Evolutionary conservation across 2,888 invertebrate species (phyloP).

Genomic region (Pomacea canaliculata): DNA sequence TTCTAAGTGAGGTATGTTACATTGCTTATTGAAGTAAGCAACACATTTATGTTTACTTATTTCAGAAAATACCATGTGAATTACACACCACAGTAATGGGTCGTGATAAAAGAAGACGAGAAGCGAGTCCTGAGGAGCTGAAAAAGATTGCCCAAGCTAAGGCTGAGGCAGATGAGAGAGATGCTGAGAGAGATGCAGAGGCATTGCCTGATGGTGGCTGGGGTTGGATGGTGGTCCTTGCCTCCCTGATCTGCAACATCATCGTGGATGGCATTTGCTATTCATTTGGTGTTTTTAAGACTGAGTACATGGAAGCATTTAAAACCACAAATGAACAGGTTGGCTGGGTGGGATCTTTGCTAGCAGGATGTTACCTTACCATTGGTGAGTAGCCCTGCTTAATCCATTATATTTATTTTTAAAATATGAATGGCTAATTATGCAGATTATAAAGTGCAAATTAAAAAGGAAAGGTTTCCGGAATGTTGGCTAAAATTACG

Average conservation of each 20-base stretch:
- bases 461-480: no score
- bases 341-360: constrained; percentile 85
- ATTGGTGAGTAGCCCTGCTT: constrained; percentile 75
- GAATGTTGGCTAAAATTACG: no score
- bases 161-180: constrained; percentile 40
- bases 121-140: background rate
- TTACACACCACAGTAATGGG: constrained; percentile 1
- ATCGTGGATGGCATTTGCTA: constrained; percentile 87
- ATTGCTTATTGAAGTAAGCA: background rate
- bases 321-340: constrained; percentile 80
- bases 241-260: constrained; percentile 54
- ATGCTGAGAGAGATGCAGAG: constrained; percentile 35
- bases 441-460: no score
- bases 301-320: constrained; percentile 78
- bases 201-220: constrained; percentile 63
- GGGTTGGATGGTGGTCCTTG: constrained; percentile 65
- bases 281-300: constrained; percentile 83
- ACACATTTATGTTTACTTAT: background rate
- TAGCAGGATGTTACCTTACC: constrained; percentile 90
- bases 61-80: background rate
- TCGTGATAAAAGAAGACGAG: background rate
- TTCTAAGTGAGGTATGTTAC: no score
- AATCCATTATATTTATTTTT: background rate
- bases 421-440: no score
- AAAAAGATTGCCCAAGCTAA: constrained; percentile 24